phyloP scores from a whole-genome alignment of 1,140 invertebrate genomes.

The Berghia stephanieae region DNA sequence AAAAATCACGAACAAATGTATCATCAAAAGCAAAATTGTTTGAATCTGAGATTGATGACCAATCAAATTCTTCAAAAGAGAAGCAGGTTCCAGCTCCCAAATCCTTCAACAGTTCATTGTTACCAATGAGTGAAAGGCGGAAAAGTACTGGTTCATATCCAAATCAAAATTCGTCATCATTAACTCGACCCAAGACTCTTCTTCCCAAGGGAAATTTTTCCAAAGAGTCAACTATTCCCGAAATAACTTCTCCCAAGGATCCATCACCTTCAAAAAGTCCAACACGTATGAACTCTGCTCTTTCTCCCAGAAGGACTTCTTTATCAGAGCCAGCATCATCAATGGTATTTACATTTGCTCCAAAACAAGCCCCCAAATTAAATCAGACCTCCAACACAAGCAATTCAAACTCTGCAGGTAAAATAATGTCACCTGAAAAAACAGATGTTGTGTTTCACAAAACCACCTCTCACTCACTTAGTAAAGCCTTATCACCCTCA shows the following conservation, averaged over 20 bases:
- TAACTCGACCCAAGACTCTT: not conserved
- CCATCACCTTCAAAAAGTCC: not conserved
- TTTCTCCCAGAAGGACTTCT: slow-evolving; percentile 11
- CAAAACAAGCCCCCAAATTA: no score
- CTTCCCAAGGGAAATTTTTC: not conserved
- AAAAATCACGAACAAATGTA: slow-evolving; percentile 11
- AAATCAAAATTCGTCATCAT: not conserved
- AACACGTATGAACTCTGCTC: slow-evolving; percentile 20
- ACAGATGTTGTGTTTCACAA: no score
- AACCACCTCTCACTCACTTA: no score
- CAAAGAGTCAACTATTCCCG: not conserved
- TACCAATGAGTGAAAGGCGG: slow-evolving; percentile 18
- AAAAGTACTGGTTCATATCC: not conserved
- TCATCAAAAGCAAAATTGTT: slow-evolving; percentile 21
- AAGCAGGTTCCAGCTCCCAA: not conserved
- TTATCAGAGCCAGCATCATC: slow-evolving; percentile 10
- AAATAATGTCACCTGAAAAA: no score
- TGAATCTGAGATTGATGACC: slow-evolving; percentile 16
- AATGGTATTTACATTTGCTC: no score
- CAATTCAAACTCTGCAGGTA: no score
- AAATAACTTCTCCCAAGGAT: not conserved
- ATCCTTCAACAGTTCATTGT: slow-evolving; percentile 21
- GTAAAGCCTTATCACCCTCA: no score
- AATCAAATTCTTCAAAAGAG: not conserved
- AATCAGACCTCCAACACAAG: no score